phyloP scores from a whole-genome alignment of 2,797 vertebrate species.

The Bothrops alternatus region DNA sequence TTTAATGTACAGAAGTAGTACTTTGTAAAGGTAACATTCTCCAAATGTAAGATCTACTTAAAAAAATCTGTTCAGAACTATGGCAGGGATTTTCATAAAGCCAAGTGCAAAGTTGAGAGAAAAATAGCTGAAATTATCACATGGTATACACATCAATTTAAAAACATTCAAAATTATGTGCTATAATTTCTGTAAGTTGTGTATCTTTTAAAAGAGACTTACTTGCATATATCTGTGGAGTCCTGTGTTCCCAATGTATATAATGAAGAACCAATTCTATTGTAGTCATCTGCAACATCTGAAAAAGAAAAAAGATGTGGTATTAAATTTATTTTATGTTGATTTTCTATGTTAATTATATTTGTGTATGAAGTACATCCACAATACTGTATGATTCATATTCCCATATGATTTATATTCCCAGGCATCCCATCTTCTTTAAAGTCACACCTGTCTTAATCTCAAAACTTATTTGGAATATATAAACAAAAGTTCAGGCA shows the following conservation, averaged over 20 bases:
- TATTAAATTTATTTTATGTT: neutral
- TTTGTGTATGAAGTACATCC: neutral
- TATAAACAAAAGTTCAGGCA: neutral
- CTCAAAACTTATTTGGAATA: neutral
- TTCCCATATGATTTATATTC: neutral
- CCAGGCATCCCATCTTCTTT: neutral
- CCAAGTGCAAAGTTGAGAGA: neutral
- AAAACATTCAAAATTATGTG: conserved; percentile 3
- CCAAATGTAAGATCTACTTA: neutral
- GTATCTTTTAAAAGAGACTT: conserved; percentile 58
- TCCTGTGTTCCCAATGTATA: conserved; percentile 95
- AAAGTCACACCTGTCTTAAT: neutral
- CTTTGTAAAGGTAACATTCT: neutral
- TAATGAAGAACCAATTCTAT: conserved; percentile 95
- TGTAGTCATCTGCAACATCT: conserved; percentile 96
- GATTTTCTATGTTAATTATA: neutral
- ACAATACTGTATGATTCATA: neutral
- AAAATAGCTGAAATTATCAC: neutral
- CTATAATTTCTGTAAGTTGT: neutral
- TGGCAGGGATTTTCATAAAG: neutral
- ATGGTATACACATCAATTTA: neutral
- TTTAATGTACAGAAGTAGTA: neutral
- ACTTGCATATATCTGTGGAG: conserved; percentile 96
- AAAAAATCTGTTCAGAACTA: neutral
- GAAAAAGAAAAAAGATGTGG: conserved; percentile 7